Conservation (phyloP, 2,113 vertebrate genomes). For the Chrysemys picta region DNA sequence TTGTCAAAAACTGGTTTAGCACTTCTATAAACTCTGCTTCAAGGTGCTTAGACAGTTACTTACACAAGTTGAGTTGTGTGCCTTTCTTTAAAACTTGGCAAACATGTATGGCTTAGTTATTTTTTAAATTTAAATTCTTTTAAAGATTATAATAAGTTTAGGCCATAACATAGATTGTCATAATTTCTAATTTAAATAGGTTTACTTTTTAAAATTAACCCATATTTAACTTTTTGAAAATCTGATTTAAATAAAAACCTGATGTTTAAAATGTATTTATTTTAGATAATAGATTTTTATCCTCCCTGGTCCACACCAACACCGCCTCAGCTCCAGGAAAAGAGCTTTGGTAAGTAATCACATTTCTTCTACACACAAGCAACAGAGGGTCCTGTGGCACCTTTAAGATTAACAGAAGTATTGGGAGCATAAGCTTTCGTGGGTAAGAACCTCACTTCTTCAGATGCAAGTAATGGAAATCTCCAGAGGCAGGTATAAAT, state of each 20-base stretch:
- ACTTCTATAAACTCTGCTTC: not conserved
- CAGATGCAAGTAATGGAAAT: too few relatives aligned
- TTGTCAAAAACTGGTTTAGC: not conserved
- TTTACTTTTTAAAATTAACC: not conserved
- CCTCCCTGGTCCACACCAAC: slow-evolving; percentile 12
- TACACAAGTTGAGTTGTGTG: not conserved
- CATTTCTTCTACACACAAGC: slow-evolving; percentile 37
- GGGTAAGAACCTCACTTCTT: too few relatives aligned
- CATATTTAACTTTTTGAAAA: not conserved
- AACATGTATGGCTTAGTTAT: not conserved
- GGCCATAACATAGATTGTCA: not conserved
- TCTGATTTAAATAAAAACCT: not conserved
- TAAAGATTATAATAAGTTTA: not conserved
- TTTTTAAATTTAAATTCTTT: not conserved
- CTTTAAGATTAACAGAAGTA: too few relatives aligned
- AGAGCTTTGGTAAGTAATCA: slow-evolving; percentile 44
- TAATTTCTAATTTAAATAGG: not conserved
- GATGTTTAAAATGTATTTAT: not conserved
- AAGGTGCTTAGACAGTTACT: not conserved
- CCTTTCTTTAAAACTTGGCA: not conserved
- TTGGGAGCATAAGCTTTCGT: too few relatives aligned
- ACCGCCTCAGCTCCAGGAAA: slow-evolving; percentile 30
- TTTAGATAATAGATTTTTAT: not conserved
- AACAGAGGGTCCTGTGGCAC: too few relatives aligned
- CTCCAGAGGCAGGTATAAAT: too few relatives aligned